Conservation (phyloP, 2,888 invertebrate species). For the Mayetiola destructor region DNA sequence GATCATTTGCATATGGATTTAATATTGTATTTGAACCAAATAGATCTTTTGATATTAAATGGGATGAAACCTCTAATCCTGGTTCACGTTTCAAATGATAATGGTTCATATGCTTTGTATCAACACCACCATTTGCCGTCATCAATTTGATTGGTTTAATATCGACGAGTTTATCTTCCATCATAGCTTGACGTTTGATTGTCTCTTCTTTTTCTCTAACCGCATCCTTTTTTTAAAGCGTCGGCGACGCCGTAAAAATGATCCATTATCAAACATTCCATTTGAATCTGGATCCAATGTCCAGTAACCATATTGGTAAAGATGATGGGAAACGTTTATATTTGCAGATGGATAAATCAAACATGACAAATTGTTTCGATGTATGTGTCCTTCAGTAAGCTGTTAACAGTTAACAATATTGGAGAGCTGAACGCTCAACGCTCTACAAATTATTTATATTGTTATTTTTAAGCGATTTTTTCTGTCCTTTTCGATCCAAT, state of each 20-base stretch:
- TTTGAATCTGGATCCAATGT: slow-evolving; percentile 84
- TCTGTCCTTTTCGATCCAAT: no score
- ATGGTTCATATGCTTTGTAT: slow-evolving; percentile 17
- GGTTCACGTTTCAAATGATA: slow-evolving; percentile 33
- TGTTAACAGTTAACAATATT: no score
- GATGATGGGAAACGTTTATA: no score
- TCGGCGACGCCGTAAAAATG: slow-evolving; percentile 74
- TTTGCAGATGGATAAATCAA: neutral
- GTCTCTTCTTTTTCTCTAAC: slow-evolving; percentile 80
- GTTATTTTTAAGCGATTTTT: neutral
- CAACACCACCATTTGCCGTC: slow-evolving; percentile 32
- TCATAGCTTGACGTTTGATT: slow-evolving; percentile 57
- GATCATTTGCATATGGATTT: slow-evolving; percentile 32
- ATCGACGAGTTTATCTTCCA: slow-evolving; percentile 43
- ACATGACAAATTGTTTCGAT: neutral
- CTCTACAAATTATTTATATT: neutral
- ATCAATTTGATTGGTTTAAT: slow-evolving; percentile 44
- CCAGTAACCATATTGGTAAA: no score
- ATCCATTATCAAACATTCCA: slow-evolving; percentile 80
- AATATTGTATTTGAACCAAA: slow-evolving; percentile 25
- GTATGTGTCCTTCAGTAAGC: no score
- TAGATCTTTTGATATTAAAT: slow-evolving; percentile 18
- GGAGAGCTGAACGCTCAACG: no score
- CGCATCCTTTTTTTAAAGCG: slow-evolving; percentile 86
- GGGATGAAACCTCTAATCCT: slow-evolving; percentile 28